These are phyloP conservation scores for Henricia sp. DNA, from an alignment of 53 echinoderm and acorn worm genomes.

Conservation along the genomic window DNA sequence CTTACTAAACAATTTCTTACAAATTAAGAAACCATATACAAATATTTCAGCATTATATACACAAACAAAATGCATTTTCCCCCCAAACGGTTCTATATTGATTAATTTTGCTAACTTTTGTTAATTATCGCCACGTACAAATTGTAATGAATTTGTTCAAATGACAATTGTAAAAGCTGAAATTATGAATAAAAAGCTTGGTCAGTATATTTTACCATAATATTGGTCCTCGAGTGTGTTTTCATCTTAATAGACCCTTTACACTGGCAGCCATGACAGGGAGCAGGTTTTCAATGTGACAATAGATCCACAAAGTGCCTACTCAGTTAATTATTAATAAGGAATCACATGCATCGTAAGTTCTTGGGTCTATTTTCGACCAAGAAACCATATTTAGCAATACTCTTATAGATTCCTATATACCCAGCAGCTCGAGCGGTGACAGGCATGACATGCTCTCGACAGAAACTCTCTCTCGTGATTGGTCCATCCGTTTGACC, in stretches of 20 bases:
- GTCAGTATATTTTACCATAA: background rate
- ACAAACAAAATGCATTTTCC: too few relatives aligned
- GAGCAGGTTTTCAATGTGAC: background rate
- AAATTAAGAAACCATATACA: too few relatives aligned
- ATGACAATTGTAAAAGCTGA: too few relatives aligned
- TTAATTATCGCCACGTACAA: too few relatives aligned
- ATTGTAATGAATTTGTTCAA: too few relatives aligned
- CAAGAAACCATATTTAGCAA: slow-evolving; percentile 67
- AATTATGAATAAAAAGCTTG: too few relatives aligned
- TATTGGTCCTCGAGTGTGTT: too few relatives aligned
- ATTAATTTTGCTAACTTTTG: too few relatives aligned
- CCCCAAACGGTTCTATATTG: too few relatives aligned
- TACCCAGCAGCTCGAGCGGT: slow-evolving; percentile 75
- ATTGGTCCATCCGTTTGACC: slow-evolving; percentile 58
- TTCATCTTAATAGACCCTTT: too few relatives aligned
- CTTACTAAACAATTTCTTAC: too few relatives aligned
- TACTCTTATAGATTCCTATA: slow-evolving; percentile 69
- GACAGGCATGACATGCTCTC: slow-evolving; percentile 71
- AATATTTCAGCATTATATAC: too few relatives aligned
- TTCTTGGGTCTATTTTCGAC: slow-evolving; percentile 45
- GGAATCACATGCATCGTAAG: background rate
- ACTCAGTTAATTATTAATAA: background rate
- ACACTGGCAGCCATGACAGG: background rate
- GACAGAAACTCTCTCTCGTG: slow-evolving; percentile 70
- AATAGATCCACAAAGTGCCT: background rate